These are phyloP conservation scores for Chloropsis cyanopogon DNA, from an alignment of 2,113 vertebrate species.

Conservation along the genomic window DNA sequence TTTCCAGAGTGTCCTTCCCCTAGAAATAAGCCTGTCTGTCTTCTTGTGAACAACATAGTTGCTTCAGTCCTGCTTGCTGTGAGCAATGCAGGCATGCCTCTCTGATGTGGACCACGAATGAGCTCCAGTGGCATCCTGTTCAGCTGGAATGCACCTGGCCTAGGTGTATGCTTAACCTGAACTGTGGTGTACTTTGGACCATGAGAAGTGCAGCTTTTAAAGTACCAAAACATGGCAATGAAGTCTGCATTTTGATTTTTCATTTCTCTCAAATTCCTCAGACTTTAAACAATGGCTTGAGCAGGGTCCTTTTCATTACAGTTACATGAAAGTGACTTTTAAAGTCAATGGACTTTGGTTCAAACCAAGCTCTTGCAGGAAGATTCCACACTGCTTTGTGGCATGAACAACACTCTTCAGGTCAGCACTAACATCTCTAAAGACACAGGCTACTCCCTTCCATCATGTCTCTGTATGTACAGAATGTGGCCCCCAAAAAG, in stretches of 20 bases:
- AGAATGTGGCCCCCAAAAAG: not conserved
- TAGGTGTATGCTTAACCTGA: not conserved
- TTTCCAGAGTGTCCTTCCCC: not conserved
- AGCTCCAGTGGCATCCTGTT: not conserved
- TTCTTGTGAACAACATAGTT: not conserved
- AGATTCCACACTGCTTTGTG: not conserved
- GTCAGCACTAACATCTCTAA: not conserved
- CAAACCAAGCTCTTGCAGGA: not conserved
- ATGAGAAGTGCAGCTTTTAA: not conserved
- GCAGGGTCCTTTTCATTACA: not conserved
- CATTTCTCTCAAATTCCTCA: not conserved
- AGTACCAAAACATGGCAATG: not conserved
- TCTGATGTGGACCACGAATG: not conserved
- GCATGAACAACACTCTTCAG: not conserved
- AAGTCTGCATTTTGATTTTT: not conserved
- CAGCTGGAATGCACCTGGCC: not conserved
- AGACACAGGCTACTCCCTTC: not conserved
- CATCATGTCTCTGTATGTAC: accelerated
- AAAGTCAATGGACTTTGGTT: too few relatives aligned
- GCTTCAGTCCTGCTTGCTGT: not conserved
- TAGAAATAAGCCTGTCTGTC: not conserved
- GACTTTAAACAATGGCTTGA: not conserved
- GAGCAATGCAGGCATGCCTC: not conserved
- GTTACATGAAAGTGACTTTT: not conserved
- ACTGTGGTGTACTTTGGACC: not conserved